Evolutionary conservation across 2,113 vertebrate species (phyloP), one percentile per base, ranked within the genome.

Genomic region (Oreotragus oreotragus): DNA sequence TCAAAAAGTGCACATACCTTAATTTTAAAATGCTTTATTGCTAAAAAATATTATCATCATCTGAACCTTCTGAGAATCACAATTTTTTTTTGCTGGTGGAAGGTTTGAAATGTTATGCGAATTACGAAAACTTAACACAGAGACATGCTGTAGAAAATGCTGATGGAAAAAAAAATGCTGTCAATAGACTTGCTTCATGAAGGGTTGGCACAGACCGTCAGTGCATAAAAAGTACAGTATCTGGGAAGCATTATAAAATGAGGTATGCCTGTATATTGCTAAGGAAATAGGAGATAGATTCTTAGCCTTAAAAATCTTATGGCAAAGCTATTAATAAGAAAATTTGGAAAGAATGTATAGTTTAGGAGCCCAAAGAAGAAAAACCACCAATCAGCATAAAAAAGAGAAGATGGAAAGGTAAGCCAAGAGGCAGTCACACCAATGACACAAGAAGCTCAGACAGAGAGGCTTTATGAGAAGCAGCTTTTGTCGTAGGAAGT

Each of bases 321-420:
- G 39, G 17, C 91, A 86, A 96, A 96, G 43, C 62, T 85, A 76
- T 76, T 76, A 43, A 76, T 27, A 96, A 88, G 77, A 92, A 96
- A 85, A 90, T 84, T 33, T 88, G 76, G 45, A 47, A 76, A 84
- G 16, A 13, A 2, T 30, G 30, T 27, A 70, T 0, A 53, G 15
- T n/a, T 80, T 87, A 94, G 6, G 7, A 88, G 27, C 39, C 84
- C 83, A 80, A 90, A 4, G 43, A 91, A 84, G 17, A 70, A 88
- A 62, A 30, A 47, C 36, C 51, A 73, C 11, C 21, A 95, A 62
- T 47, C 3, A 89, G 17, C 55, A 86, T 49, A 47, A 51, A 87
- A 88, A 77, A 45, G 9, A 49, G 36, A 81, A 53, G 23, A 49
- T 27, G 28, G 60, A 91, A 92, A 92, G n/a, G 3, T 64, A 53